These are phyloP conservation scores for Cybosia mesomella DNA, from an alignment of 2,888 invertebrate species.

Conservation along the genomic window DNA sequence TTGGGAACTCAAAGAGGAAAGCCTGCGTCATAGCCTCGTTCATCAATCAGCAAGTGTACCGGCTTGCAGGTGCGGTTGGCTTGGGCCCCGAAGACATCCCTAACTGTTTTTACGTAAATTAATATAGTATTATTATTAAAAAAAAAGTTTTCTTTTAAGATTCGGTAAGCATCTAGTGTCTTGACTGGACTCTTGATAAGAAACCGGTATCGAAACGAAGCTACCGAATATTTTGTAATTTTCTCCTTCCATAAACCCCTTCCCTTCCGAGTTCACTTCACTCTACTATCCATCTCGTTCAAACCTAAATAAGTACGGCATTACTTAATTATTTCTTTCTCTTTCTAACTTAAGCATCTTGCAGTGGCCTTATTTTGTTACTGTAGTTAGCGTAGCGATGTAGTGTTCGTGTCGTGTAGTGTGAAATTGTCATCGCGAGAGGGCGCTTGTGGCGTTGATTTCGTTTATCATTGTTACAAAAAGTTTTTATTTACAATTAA, in stretches of 20 bases:
- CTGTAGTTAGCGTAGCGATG: not conserved
- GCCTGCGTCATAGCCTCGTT: no score
- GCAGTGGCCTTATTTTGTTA: conserved; percentile 5
- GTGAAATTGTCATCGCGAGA: conserved; percentile 71
- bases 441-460: conserved; percentile 62
- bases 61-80: no score
- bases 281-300: conserved; percentile 59
- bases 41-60: no score
- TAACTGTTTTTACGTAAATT: not conserved
- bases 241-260: conserved; percentile 50
- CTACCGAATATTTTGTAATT: conserved; percentile 30
- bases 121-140: not conserved
- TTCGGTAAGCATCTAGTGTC: not conserved
- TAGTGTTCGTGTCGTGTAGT: conserved; percentile 57
- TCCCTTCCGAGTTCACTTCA: conserved; percentile 53
- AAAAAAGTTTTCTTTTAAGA: conserved; percentile 7
- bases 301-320: conserved; percentile 32
- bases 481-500: conserved; percentile 44
- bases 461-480: conserved; percentile 35
- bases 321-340: conserved; percentile 36
- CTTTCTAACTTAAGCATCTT: conserved; percentile 60
- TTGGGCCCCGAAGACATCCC: not conserved
- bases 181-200: conserved; percentile 60
- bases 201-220: conserved; percentile 64
- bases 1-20: no score